phyloP scores from a whole-genome alignment of 2,113 vertebrate genomes.

The Paratilapia polleni region DNA sequence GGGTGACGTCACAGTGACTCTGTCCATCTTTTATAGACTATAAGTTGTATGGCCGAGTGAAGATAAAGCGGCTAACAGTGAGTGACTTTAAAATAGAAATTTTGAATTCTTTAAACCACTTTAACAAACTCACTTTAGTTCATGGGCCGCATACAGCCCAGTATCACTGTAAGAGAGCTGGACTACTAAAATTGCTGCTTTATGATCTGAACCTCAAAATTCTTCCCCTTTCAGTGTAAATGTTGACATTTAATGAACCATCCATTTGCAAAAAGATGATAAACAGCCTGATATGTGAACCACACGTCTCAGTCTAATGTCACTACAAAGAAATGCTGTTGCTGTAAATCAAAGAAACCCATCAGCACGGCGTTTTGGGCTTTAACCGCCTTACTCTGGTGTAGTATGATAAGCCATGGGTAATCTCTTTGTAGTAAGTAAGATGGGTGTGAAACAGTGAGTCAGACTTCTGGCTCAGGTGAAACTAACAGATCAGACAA shows the following conservation, averaged over 20 bases:
- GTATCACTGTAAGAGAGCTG: background rate
- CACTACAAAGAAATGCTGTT: background rate
- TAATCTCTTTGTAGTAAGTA: background rate
- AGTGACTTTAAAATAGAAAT: no score
- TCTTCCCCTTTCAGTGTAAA: background rate
- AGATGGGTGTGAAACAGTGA: background rate
- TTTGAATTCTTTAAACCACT: no score
- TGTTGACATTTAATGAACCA: background rate
- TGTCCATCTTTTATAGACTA: no score
- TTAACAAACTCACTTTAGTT: background rate
- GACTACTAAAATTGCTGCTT: background rate
- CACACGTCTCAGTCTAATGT: background rate
- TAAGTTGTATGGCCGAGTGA: no score
- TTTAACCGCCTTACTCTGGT: background rate
- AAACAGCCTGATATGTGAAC: background rate
- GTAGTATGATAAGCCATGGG: background rate
- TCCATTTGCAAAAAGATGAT: background rate
- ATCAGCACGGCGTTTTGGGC: background rate
- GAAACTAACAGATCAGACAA: background rate
- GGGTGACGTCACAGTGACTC: no score
- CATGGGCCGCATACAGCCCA: background rate
- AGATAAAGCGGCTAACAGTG: no score
- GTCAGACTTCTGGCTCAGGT: background rate
- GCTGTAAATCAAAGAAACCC: background rate
- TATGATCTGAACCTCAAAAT: accelerated